Percentiles rank a stretch among this genome's conserved stretches.
Conservation (phyloP, 2,888 invertebrate species). For the Drosophila vallismaia region DNA sequence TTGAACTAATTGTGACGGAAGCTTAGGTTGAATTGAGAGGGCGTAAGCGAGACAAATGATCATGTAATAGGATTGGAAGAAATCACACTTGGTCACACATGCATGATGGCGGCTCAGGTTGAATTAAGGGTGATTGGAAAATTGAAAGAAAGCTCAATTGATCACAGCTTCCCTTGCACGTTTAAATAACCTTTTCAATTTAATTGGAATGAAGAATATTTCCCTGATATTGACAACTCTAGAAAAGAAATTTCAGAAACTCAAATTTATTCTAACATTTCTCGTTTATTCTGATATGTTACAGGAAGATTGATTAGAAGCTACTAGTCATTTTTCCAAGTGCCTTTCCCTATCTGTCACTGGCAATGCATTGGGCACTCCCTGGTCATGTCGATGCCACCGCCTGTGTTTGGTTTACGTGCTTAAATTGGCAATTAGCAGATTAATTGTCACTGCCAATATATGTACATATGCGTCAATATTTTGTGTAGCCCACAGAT, state of each 20-base stretch:
- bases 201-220: background rate
- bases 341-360: slow-evolving; percentile 26
- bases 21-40: background rate
- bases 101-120: background rate
- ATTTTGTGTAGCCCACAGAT: slow-evolving; percentile 66
- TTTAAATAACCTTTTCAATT: background rate
- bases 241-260: background rate
- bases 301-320: background rate
- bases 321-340: background rate
- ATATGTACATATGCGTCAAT: slow-evolving; percentile 72
- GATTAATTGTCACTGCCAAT: slow-evolving; percentile 79
- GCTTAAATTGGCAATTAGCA: slow-evolving; percentile 79
- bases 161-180: background rate
- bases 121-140: background rate
- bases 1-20: no score
- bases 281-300: background rate
- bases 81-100: no score
- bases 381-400: slow-evolving; percentile 46
- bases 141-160: background rate
- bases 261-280: background rate
- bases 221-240: background rate
- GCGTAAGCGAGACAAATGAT: background rate
- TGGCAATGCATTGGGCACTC: slow-evolving; percentile 26
- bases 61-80: background rate
- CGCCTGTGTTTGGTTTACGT: slow-evolving; percentile 76